phyloP scores from a whole-genome alignment of 2,797 vertebrate species.

The Nothura maculosa region DNA sequence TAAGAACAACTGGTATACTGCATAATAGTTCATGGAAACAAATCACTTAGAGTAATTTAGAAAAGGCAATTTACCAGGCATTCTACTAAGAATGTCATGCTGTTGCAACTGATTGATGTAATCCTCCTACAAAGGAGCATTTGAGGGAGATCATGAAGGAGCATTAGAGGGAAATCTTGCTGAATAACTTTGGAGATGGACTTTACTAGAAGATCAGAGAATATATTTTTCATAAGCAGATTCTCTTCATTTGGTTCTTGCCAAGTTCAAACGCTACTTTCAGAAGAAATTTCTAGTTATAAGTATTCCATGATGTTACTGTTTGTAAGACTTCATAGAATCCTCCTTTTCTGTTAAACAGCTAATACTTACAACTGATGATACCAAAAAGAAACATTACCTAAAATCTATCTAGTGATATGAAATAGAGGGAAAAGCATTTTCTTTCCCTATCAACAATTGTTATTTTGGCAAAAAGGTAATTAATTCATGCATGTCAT shows the following conservation, averaged over 20 bases:
- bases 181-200: not conserved
- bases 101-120: not conserved
- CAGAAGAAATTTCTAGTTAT: not conserved
- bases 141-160: not conserved
- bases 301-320: not conserved
- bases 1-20: rapidly evolving
- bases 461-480: not conserved
- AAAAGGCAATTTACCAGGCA: not conserved
- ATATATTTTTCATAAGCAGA: not conserved
- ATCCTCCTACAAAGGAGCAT: not conserved
- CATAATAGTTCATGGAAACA: not conserved
- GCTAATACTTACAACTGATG: not conserved
- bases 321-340: not conserved
- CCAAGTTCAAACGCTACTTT: not conserved
- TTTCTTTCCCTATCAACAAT: not conserved
- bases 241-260: not conserved
- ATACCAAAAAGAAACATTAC: not conserved
- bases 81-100: not conserved
- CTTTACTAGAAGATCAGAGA: not conserved
- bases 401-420: not conserved
- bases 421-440: not conserved
- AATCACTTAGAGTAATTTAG: not conserved
- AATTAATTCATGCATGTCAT: not conserved
- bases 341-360: not conserved
- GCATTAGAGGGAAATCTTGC: not conserved